Percentiles rank a stretch among this genome's conserved stretches.
These are phyloP conservation scores for Noctua pronuba DNA, from an alignment of 2,888 invertebrate species.

Conservation along the genomic window DNA sequence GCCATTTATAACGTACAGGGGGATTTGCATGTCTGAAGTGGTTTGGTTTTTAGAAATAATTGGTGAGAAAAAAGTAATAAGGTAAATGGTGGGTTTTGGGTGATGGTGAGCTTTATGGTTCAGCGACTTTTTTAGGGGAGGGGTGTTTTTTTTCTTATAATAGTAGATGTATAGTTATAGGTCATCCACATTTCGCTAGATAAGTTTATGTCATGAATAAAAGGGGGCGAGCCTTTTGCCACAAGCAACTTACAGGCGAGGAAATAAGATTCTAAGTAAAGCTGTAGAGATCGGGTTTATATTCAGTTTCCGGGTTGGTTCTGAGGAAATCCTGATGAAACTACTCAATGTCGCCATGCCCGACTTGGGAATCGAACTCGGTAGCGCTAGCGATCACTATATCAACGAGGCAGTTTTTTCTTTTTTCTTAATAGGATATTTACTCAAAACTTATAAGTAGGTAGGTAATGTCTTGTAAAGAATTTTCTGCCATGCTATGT, in stretches of 20 bases:
- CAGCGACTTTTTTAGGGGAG: slow-evolving; percentile 16
- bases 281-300: background rate
- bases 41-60: slow-evolving; percentile 52
- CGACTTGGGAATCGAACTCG: background rate
- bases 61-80: slow-evolving; percentile 40
- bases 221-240: background rate
- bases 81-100: slow-evolving; percentile 2
- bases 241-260: background rate
- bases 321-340: background rate
- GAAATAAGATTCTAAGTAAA: background rate
- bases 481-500: no score
- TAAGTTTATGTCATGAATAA: background rate
- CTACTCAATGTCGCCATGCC: background rate
- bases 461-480: no score
- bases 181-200: background rate
- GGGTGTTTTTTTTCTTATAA: background rate
- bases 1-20: slow-evolving; percentile 68
- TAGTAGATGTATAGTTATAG: background rate
- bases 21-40: slow-evolving; percentile 69
- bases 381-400: background rate
- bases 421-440: no score
- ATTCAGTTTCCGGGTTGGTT: background rate
- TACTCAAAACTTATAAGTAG: no score
- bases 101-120: slow-evolving; percentile 18
- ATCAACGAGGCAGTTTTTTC: background rate